A percentile compares a stretch with the other conserved stretches of the same genome.
phyloP scores from a whole-genome alignment of 2,888 invertebrate species.

The Ochropacha duplaris region DNA sequence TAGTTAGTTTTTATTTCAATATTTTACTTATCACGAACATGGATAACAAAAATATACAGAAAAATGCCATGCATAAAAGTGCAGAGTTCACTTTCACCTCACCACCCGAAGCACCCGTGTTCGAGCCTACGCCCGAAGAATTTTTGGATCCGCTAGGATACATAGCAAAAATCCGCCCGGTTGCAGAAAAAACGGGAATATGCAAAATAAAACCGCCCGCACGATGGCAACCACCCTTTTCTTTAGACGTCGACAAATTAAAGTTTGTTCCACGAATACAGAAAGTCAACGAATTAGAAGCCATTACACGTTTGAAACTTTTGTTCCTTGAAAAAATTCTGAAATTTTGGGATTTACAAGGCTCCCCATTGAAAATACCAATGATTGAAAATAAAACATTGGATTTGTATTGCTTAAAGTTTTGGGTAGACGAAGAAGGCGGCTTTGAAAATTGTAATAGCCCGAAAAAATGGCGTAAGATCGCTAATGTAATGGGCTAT shows the following conservation, averaged over 20 bases:
- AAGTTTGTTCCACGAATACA: constrained; percentile 81
- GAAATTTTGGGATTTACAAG: constrained; percentile 89
- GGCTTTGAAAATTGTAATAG: constrained; percentile 83
- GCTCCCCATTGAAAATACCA: constrained; percentile 85
- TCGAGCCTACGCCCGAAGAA: constrained; percentile 87
- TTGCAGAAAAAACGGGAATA: constrained; percentile 88
- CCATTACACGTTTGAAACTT: constrained; percentile 87
- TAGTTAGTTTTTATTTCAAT: constrained; percentile 12
- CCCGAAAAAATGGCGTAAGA: constrained; percentile 86
- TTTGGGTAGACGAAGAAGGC: constrained; percentile 82
- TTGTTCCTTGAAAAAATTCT: constrained; percentile 89
- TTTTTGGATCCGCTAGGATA: constrained; percentile 89
- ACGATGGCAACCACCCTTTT: constrained; percentile 91
- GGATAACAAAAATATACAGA: constrained; percentile 78
- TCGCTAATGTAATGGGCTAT: constrained; percentile 85
- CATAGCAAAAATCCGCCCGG: constrained; percentile 87
- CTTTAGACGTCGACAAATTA: constrained; percentile 86
- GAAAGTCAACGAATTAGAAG: constrained; percentile 84
- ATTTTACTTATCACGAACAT: constrained; percentile 36
- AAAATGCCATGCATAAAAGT: constrained; percentile 80
- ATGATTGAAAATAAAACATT: constrained; percentile 87
- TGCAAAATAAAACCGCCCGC: constrained; percentile 90
- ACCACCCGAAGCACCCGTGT: constrained; percentile 87
- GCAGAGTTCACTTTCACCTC: constrained; percentile 78
- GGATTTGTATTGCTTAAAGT: constrained; percentile 86